phyloP scores from a whole-genome alignment of 2,888 invertebrate genomes.

The Ophion obscuratus region DNA sequence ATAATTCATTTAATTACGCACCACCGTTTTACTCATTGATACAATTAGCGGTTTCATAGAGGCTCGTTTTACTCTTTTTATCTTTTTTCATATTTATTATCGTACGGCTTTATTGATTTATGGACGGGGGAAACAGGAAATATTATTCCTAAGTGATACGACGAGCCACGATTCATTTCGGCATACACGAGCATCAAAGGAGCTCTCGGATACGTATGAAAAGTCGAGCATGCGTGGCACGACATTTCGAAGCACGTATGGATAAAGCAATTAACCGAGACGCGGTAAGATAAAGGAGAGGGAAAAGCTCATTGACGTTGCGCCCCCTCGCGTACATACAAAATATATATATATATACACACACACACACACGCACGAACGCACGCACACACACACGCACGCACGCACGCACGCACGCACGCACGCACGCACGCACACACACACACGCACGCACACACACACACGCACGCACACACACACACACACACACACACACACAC shows the following conservation, averaged over 20 bases:
- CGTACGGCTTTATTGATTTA: not conserved
- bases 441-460: no score
- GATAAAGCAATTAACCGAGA: slow-evolving; percentile 3
- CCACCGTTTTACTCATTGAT: not conserved
- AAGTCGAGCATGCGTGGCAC: not conserved
- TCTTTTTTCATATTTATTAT: not conserved
- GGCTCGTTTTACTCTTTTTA: not conserved
- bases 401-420: no score
- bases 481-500: no score
- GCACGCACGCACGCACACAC: no score
- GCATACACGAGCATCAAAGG: not conserved
- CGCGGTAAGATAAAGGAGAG: slow-evolving; percentile 3
- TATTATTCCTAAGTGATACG: slow-evolving; percentile 21
- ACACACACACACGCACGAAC: no score
- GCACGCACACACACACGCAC: no score
- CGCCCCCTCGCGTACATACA: not conserved
- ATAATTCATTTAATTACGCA: slow-evolving; percentile 18
- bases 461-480: no score
- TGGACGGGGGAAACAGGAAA: not conserved
- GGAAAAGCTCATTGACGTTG: not conserved
- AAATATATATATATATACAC: not conserved
- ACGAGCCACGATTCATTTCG: slow-evolving; percentile 26
- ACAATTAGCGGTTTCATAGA: not conserved
- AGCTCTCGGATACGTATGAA: not conserved
- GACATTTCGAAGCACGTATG: not conserved